Percentiles rank a stretch among this genome's conserved stretches.
phyloP scores from a whole-genome alignment of 2,797 vertebrate genomes.

The Rhinatrema bivittatum region DNA sequence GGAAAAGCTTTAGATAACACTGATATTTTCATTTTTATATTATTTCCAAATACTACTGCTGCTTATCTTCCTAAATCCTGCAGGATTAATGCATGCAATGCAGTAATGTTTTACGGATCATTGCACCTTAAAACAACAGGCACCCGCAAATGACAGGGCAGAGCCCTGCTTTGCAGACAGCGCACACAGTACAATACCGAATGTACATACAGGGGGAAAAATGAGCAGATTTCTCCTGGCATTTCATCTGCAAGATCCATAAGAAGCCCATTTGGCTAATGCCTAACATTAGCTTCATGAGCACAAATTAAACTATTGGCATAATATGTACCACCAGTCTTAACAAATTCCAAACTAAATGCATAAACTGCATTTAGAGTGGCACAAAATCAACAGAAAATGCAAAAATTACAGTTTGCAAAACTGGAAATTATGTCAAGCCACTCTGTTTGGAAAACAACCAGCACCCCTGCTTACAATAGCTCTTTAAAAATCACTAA shows the following conservation, averaged over 20 bases:
- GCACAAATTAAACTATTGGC: conserved; percentile 13
- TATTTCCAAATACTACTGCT: too few species aligned
- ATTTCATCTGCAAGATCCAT: conserved; percentile 1
- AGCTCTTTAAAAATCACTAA: conserved; percentile 10
- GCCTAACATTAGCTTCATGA: conserved; percentile 15
- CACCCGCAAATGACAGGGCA: conserved; percentile 18
- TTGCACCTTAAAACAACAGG: conserved; percentile 27
- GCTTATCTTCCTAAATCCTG: too few species aligned
- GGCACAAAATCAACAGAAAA: conserved; percentile 37
- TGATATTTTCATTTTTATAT: too few species aligned
- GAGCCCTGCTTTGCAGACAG: background rate
- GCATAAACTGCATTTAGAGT: conserved; percentile 9
- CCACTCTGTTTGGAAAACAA: conserved; percentile 26
- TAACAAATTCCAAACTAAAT: conserved; percentile 22
- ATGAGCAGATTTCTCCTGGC: background rate
- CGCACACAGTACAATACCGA: background rate
- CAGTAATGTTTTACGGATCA: conserved; percentile 12
- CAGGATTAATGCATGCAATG: too few species aligned
- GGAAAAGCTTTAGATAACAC: too few species aligned
- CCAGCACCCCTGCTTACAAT: conserved; percentile 11
- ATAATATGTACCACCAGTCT: background rate
- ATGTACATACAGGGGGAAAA: background rate
- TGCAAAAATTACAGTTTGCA: conserved; percentile 29
- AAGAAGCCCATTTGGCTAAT: conserved; percentile 13
- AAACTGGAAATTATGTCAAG: conserved; percentile 31